Evolutionary conservation across 1,140 invertebrate genomes (phyloP).

Genomic region (Leguminivora glycinivorella): DNA sequence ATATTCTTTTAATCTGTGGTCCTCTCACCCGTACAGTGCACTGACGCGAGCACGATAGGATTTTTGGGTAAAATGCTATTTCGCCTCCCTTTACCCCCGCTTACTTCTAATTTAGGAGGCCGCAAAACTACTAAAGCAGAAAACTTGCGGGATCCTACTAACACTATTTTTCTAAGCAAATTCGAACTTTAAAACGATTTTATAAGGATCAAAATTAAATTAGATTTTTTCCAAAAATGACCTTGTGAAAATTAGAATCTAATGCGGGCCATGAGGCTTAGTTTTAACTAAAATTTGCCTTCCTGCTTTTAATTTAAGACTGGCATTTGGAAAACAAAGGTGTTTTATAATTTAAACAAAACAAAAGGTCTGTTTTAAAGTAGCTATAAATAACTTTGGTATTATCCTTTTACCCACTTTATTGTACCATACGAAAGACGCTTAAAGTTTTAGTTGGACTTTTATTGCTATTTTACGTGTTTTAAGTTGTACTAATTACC

Average conservation of each 20-base stretch:
- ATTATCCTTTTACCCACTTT: neutral
- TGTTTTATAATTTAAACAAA: neutral
- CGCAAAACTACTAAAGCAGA: neutral
- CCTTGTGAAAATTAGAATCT: neutral
- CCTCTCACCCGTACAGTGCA: neutral
- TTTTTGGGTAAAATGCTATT: slow-evolving; percentile 12
- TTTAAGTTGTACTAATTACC: no score
- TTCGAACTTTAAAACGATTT: neutral
- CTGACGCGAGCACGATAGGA: neutral
- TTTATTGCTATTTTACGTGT: neutral
- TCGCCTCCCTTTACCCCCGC: neutral
- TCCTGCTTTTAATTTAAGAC: neutral
- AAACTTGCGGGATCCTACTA: neutral
- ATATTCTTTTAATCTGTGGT: neutral
- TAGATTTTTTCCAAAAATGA: neutral
- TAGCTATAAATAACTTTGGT: slow-evolving; percentile 9
- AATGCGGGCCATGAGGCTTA: neutral
- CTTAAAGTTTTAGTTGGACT: no score
- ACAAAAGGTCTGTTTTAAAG: slow-evolving; percentile 6
- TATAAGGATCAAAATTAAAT: neutral
- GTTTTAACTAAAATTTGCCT: neutral
- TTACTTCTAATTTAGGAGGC: slow-evolving; percentile 4
- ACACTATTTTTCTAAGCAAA: neutral
- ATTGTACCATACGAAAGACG: neutral
- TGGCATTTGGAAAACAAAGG: neutral